Conservation (phyloP, 2,113 vertebrate species). For the Erpornis zantholeuca region DNA sequence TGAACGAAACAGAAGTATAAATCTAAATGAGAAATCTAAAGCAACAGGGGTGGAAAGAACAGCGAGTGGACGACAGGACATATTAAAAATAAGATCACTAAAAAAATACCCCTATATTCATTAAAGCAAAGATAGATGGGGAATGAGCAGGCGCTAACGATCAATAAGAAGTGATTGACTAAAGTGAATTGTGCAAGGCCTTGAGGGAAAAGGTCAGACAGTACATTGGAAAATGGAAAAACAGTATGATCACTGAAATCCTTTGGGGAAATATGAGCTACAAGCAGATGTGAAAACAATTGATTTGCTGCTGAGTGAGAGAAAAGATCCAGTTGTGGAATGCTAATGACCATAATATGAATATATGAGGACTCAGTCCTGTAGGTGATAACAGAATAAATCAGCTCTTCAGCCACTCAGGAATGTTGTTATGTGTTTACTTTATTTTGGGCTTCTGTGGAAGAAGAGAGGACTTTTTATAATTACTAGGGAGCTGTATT, state of each 20-base stretch:
- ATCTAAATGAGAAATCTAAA: not conserved
- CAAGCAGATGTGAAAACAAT: constrained; percentile 26
- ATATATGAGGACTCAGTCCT: not conserved
- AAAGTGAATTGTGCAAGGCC: constrained; percentile 13
- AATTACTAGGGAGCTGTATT: not conserved
- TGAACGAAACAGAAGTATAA: not conserved
- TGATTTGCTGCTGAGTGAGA: constrained; percentile 32
- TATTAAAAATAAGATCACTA: not conserved
- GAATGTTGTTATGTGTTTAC: not conserved
- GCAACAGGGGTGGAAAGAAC: not conserved
- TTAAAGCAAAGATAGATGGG: not conserved
- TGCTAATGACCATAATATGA: not conserved
- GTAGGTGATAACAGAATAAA: not conserved
- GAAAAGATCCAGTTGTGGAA: not conserved
- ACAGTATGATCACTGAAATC: constrained; percentile 12
- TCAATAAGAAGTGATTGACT: constrained; percentile 39
- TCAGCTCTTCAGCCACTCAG: not conserved
- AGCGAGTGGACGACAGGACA: not conserved
- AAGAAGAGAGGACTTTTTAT: not conserved
- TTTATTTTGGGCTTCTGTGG: not conserved
- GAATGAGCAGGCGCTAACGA: not conserved
- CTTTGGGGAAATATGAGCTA: constrained; percentile 10
- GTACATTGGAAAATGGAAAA: constrained; percentile 21
- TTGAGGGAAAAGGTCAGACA: not conserved
- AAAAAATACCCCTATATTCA: not conserved